These are phyloP conservation scores for Proisotoma minuta DNA, from an alignment of 2,888 invertebrate species.

Conservation along the genomic window DNA sequence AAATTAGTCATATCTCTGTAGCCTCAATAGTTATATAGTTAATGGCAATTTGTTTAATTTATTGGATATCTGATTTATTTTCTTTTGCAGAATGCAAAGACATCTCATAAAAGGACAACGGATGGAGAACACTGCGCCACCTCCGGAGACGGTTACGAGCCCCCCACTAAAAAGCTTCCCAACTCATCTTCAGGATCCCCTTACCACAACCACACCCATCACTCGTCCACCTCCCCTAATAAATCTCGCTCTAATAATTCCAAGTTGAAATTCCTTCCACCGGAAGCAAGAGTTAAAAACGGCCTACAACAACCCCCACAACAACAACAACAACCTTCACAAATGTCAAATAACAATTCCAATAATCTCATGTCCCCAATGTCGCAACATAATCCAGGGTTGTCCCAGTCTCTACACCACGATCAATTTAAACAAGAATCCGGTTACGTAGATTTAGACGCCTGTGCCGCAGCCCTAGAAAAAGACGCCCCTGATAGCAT, in stretches of 20 bases:
- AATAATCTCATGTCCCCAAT: not conserved
- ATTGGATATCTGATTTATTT: slow-evolving; percentile 25
- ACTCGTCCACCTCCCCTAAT: not conserved
- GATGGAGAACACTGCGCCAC: slow-evolving; percentile 54
- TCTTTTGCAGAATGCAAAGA: slow-evolving; percentile 58
- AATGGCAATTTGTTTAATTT: slow-evolving; percentile 5
- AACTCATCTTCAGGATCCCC: slow-evolving; percentile 17
- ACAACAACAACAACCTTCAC: not conserved
- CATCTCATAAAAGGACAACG: slow-evolving; percentile 70
- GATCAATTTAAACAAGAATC: slow-evolving; percentile 28
- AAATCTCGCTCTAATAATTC: not conserved
- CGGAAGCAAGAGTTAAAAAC: not conserved
- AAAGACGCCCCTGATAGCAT: slow-evolving; percentile 66
- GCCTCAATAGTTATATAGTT: too few species aligned
- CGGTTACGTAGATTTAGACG: slow-evolving; percentile 78
- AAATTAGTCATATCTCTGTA: too few species aligned
- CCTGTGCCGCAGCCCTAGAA: slow-evolving; percentile 78
- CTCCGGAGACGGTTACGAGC: slow-evolving; percentile 51
- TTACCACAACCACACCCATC: not conserved
- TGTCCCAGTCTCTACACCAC: not conserved
- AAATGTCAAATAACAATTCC: not conserved
- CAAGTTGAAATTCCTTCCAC: slow-evolving; percentile 10
- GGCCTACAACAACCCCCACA: slow-evolving; percentile 1
- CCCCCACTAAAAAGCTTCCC: slow-evolving; percentile 43
- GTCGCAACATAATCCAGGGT: not conserved